Conservation (phyloP, 2,113 vertebrate genomes). For the Progne subis region DNA sequence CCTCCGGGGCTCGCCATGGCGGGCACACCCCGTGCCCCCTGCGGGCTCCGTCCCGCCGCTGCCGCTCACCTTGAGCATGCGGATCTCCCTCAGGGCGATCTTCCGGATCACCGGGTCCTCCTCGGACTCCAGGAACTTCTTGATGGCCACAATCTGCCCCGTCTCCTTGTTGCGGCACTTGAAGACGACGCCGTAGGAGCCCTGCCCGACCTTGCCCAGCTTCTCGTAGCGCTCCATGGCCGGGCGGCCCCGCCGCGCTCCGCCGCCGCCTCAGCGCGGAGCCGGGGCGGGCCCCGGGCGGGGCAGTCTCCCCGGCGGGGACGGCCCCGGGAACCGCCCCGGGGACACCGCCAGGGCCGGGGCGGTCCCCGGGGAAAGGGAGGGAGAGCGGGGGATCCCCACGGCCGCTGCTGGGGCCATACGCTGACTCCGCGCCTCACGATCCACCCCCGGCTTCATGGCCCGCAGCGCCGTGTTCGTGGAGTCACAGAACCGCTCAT, state of each 20-base stretch:
- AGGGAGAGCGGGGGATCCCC: background rate
- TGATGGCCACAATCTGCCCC: slow-evolving; percentile 92
- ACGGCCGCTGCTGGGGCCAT: rapidly evolving
- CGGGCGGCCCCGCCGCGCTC: background rate
- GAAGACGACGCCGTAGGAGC: slow-evolving; percentile 95
- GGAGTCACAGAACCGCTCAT: background rate
- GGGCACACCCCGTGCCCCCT: background rate
- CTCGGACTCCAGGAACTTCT: slow-evolving; percentile 94
- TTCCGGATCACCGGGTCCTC: slow-evolving; percentile 93
- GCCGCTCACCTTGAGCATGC: slow-evolving; percentile 87
- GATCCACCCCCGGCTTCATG: background rate
- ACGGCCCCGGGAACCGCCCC: background rate
- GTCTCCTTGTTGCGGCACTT: slow-evolving; percentile 92
- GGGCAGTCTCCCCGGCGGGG: background rate
- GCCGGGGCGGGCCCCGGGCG: background rate
- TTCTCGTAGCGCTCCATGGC: slow-evolving; percentile 96
- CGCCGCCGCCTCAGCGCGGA: background rate
- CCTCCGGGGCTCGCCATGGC: background rate
- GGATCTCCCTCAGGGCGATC: slow-evolving; percentile 91
- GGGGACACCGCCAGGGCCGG: background rate
- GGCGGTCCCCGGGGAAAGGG: background rate
- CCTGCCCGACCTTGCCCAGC: slow-evolving; percentile 91
- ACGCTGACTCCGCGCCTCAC: background rate
- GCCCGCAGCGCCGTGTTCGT: background rate
- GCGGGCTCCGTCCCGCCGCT: background rate